Percentiles rank a stretch among this genome's conserved stretches.
Conservation (phyloP, 2,797 vertebrate species). For the Corythornis leucogaster region DNA sequence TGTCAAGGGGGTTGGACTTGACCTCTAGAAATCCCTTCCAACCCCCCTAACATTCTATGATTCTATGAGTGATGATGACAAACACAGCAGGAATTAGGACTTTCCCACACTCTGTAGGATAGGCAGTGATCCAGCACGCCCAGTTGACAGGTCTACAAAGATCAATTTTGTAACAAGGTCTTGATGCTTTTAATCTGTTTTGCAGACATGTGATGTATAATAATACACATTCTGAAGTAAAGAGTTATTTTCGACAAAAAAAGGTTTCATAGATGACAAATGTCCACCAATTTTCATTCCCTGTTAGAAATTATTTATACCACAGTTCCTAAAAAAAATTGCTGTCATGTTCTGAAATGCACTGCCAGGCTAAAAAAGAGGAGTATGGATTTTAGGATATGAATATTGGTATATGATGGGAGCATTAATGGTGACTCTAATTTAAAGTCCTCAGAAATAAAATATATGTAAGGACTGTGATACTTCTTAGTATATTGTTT, state of each 20-base stretch:
- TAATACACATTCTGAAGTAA: not conserved
- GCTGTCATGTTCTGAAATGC: not conserved
- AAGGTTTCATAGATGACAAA: not conserved
- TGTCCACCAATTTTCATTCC: not conserved
- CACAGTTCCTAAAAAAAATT: not conserved
- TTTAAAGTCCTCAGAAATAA: not conserved
- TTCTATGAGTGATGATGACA: not conserved
- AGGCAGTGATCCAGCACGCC: fast-evolving
- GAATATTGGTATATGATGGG: not conserved
- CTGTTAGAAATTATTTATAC: not conserved
- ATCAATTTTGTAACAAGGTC: not conserved
- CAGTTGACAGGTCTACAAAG: not conserved
- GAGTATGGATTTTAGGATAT: not conserved
- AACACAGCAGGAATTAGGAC: not conserved
- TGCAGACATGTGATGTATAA: not conserved
- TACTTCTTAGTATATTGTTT: not conserved
- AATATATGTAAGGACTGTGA: not conserved
- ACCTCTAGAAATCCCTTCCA: too few species aligned
- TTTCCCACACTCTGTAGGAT: not conserved
- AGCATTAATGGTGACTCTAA: not conserved
- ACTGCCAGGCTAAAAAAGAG: not conserved
- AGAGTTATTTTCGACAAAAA: not conserved
- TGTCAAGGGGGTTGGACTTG: too few species aligned
- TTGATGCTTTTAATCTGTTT: not conserved
- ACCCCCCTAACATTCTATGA: too few species aligned